Base-by-base conservation (phyloP, 2,113 vertebrate species). In the Gambusia holbrooki region DNA sequence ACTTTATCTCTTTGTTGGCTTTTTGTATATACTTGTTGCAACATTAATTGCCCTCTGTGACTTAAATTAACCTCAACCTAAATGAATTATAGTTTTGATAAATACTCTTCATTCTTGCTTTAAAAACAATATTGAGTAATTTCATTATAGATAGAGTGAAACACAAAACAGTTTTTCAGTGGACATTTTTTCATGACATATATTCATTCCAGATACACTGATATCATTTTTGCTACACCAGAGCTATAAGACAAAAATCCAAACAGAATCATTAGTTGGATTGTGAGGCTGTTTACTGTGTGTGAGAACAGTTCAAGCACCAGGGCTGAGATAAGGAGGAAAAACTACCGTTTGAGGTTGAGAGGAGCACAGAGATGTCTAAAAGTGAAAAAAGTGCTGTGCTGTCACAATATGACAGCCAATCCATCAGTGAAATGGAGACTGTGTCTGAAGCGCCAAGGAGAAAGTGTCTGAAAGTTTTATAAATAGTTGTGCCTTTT, bases 371-470 rank as follows among this genome's bases (percentile, higher is more conserved):
- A 92, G 91, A 89, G 90, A 88, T 81, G 79, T 93, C 95, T 89
- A 92, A 94, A 96, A 94, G 90, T 90, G 90, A 92, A 95, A 93
- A 92, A 93, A 95, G 90, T 76, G 87, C 88, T 81, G 85, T 87
- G 80, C 92, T 94, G 91, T 94, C 81, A 54, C 80, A 82, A 90
- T 90, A 92, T 95, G 95, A 94, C 95, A 95, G 93, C 92, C 90
- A 83, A 96, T 97, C 94, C 94, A 95, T 97, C 96, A 96, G 90
- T 89, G 94, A 94, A 96, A 97, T 94, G 89, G 94, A 95, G 92
- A 89, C 93, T 87, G 92, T 93, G 94, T 94, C 94, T 95, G 77
- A 72, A 84, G 87, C 84, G 91, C 92, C 92, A 93, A 90, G 94
- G 92, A 96, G 94, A 95, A 94, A 91, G 93, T 88, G 90, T 65